Percentiles rank a stretch among this genome's conserved stretches.
Evolutionary conservation across 1,140 invertebrate genomes (phyloP).

Genomic region (Trichomalopsis sarcophagae): DNA sequence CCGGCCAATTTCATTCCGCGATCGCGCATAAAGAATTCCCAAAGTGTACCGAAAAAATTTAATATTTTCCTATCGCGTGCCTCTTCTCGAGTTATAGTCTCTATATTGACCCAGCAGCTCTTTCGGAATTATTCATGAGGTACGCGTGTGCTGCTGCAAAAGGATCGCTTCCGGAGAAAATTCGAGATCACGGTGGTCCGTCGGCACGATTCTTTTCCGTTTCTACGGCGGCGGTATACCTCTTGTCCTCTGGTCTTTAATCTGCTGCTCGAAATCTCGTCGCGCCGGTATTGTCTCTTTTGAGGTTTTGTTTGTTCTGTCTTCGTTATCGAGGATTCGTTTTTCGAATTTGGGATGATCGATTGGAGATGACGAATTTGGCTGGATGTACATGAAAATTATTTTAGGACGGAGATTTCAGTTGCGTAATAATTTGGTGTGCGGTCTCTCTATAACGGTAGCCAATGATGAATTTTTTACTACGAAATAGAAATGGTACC

Average conservation of each 20-base stretch:
- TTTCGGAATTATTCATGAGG: slow-evolving; percentile 71
- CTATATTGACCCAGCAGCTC: slow-evolving; percentile 64
- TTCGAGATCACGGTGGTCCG: slow-evolving; percentile 42
- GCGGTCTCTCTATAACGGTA: too few relatives aligned
- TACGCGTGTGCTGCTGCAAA: slow-evolving; percentile 1
- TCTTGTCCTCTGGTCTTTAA: slow-evolving; percentile 45
- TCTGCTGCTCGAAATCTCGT: slow-evolving; percentile 47
- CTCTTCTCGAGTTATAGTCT: slow-evolving; percentile 66
- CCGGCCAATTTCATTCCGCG: slow-evolving; percentile 11
- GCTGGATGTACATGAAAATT: background rate
- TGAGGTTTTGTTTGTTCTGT: background rate
- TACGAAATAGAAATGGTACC: too few relatives aligned
- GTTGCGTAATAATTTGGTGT: too few relatives aligned
- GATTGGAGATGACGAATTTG: slow-evolving; percentile 8
- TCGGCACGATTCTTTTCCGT: slow-evolving; percentile 32
- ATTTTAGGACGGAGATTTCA: background rate
- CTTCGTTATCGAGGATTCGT: slow-evolving; percentile 3
- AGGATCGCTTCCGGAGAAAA: slow-evolving; percentile 41
- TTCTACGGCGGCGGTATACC: slow-evolving; percentile 12
- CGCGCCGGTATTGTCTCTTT: slow-evolving; percentile 36
- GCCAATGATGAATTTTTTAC: too few relatives aligned
- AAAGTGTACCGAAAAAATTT: background rate
- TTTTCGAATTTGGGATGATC: slow-evolving; percentile 33
- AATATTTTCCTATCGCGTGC: slow-evolving; percentile 35
- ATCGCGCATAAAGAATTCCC: background rate